Evolutionary conservation across 2,888 invertebrate species (phyloP).

Genomic region (Nephrocerus scutellatus): DNA sequence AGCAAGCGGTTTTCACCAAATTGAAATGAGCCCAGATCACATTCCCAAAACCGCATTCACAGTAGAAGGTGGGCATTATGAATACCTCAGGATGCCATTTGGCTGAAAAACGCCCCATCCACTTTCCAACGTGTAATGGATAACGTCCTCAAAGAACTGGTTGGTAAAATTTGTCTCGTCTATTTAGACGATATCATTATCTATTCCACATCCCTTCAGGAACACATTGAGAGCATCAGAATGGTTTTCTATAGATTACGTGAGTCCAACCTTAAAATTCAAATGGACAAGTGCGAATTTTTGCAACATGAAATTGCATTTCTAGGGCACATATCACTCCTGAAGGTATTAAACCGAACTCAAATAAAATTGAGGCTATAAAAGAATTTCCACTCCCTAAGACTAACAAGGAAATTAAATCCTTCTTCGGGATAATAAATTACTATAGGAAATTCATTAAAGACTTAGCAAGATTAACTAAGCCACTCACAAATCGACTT

Average conservation of each 20-base stretch:
- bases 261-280: constrained; percentile 7
- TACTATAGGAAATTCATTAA: too few relatives aligned
- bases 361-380: too few relatives aligned
- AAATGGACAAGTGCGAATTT: too few relatives aligned
- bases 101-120: constrained; percentile 17
- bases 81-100: constrained; percentile 22
- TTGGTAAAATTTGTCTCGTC: constrained; percentile 22
- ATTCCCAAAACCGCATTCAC: constrained; percentile 24
- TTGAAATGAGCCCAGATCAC: constrained; percentile 25
- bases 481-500: too few relatives aligned
- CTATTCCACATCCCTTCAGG: constrained; percentile 12
- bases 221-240: constrained; percentile 14
- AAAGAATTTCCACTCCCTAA: too few relatives aligned
- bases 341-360: too few relatives aligned
- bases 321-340: too few relatives aligned
- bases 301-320: too few relatives aligned
- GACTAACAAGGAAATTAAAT: too few relatives aligned
- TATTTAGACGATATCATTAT: constrained; percentile 18
- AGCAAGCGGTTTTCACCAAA: constrained; percentile 34
- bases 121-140: constrained; percentile 22
- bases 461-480: too few relatives aligned
- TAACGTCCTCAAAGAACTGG: constrained; percentile 24
- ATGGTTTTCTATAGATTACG: constrained; percentile 25
- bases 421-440: too few relatives aligned
- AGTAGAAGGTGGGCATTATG: constrained; percentile 19